Base-by-base conservation (phyloP, 2,113 vertebrate genomes). In the Zosterops hypoxanthus region DNA sequence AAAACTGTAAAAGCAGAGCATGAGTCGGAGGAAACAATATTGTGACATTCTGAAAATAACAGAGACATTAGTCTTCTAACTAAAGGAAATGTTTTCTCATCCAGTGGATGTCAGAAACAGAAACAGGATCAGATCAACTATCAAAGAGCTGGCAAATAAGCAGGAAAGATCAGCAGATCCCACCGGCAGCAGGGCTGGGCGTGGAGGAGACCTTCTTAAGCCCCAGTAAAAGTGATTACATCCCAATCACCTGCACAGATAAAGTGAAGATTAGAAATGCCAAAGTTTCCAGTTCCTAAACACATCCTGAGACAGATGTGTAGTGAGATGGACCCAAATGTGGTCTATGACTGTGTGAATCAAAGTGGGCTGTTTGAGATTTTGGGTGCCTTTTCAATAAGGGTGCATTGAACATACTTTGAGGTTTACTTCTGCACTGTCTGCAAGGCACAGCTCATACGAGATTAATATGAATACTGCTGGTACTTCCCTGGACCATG, bases 261-360 rank as follows among this genome's bases (percentile, higher is more conserved):
- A 42, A 79, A 95, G 70, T 83, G 39, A 94, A 59, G 65, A 60
- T 72, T 90, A 96, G 95, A 96, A 96, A 97, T 96, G 94, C 96
- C 95, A 68, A 90, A 70, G 92, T 94, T 96, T 46, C 95, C 12
- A 0, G 14, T 73, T 69, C 26, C 81, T 84, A 70, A 94, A 86
- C 86, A 85, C 50, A 84, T 56, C 47, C 50, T 2, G 11, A 89
- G 72, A 86, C 2, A 23, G 66, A 55, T 75, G 44, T 47, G 7
- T 33, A 61, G 15, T 7, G 2, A 92, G 63, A 36, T 42, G 42
- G 57, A 82, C 23, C 41, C 49, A 86, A 88, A 76, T 31, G n/a
- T 29, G 52, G 64, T 52, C 90, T 77, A 11, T 5, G 25, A 47
- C 12, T 64, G 22, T 1, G 7, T 63, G 22, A 83, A 52, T 53